Percentiles rank a stretch among this genome's conserved stretches.
These are phyloP conservation scores for Oncorhynchus clarkii DNA, from an alignment of 2,113 vertebrate species.

Conservation along the genomic window DNA sequence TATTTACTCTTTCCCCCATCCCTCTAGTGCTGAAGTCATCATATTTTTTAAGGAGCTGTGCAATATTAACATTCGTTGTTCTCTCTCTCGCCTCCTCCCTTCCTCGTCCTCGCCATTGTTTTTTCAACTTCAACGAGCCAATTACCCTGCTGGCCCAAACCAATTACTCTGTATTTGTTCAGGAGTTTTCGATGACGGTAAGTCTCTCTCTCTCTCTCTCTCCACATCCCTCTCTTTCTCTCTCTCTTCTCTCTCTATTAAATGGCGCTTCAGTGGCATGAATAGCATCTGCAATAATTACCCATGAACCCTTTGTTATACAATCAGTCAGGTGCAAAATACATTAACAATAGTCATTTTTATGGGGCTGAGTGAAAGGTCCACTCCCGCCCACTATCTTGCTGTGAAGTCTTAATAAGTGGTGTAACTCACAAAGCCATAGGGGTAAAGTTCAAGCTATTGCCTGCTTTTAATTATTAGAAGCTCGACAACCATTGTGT, in stretches of 20 bases:
- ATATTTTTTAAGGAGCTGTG: constrained; percentile 49
- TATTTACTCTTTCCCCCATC: constrained; percentile 18
- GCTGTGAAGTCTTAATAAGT: not conserved
- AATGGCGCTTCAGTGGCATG: not conserved
- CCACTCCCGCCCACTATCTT: not conserved
- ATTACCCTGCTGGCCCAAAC: constrained; percentile 63
- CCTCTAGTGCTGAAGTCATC: constrained; percentile 57
- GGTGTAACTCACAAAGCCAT: too few relatives aligned
- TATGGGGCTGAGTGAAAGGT: too few relatives aligned
- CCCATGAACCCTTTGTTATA: too few relatives aligned
- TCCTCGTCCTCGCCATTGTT: not conserved
- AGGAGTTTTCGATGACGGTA: constrained; percentile 74
- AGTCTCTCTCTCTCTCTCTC: constrained; percentile 33
- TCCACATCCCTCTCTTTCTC: not conserved
- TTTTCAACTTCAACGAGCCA: constrained; percentile 47
- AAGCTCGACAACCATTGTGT: too few relatives aligned
- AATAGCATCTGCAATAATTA: too few relatives aligned
- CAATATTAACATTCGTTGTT: constrained; percentile 50
- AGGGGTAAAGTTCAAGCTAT: too few relatives aligned
- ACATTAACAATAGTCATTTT: too few relatives aligned
- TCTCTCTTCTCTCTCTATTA: constrained; percentile 4
- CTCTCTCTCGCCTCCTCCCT: not conserved
- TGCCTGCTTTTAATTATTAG: too few relatives aligned
- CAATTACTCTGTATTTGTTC: constrained; percentile 72
- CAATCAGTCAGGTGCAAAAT: too few relatives aligned